Base-by-base conservation (phyloP, 2,113 vertebrate species). In the Hymenochirus boettgeri region DNA sequence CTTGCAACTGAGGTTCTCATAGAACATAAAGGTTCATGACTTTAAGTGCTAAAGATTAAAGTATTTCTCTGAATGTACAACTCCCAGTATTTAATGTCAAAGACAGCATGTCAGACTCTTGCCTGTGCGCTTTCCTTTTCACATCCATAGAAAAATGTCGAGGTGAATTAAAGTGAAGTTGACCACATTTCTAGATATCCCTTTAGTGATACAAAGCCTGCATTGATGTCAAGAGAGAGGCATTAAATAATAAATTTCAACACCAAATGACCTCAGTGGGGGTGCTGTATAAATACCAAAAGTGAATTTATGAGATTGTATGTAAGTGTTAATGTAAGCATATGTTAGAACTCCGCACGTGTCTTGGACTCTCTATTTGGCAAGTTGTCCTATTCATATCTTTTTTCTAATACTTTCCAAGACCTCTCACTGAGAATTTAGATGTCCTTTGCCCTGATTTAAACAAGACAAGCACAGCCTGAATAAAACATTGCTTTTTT, bases 191-290 rank as follows among this genome's bases (percentile, higher is more conserved):
- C 18, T 46, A 17, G 42, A 46, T 46, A 19, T 46, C 18, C 42
- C 18, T 46, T 8, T 13, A 46, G 42, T 46, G 42, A 11, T 17
- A 46, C 42, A 46, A 46, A 46, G 42, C 42, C 46, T 48, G 8
- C 46, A 48, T 48, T 48, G 19, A 48, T 22, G 46, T 48, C 46
- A 48, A 48, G 19, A 48, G 46, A 22, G 46, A 23, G 46, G 22
- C 13, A 48, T 48, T 48, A 22, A 48, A 48, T 21, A 48, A 48
- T 22, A 23, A 48, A 48, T 48, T 48, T 48, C 7, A 48, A 48
- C 18, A 48, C 18, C 18, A 48, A 22, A 23, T 11, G 21, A 23
- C 18, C 46, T 22, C 46, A 21, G 21, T 48, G 21, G 46, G 46
- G 46, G 46, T 42, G 46, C 21, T 48, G 21, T 21, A 48, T 48